These are phyloP conservation scores for Bombus balteatus DNA, from an alignment of 1,140 invertebrate genomes.

Conservation along the genomic window DNA sequence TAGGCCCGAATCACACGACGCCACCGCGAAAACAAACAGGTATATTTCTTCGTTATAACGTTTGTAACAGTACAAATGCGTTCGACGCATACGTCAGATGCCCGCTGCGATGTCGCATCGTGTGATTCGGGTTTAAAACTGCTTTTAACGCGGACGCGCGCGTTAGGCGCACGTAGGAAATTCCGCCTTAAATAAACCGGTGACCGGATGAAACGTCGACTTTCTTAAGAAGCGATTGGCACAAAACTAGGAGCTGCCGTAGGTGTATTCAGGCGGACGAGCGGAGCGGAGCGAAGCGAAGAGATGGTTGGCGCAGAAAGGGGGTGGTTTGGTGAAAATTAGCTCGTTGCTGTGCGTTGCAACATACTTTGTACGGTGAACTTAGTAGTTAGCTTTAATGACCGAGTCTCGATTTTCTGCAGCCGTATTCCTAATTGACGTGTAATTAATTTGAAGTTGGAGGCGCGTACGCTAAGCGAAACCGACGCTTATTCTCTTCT, in stretches of 20 bases:
- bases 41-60: too few species aligned
- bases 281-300: background rate
- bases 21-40: too few species aligned
- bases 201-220: conserved; percentile 3
- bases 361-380: conserved; percentile 39
- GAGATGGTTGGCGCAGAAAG: background rate
- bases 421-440: conserved; percentile 54
- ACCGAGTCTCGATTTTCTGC: conserved; percentile 44
- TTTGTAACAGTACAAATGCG: too few species aligned
- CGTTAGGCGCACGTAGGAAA: background rate
- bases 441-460: conserved; percentile 52
- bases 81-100: too few species aligned
- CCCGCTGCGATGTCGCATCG: too few species aligned
- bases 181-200: background rate
- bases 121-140: too few species aligned
- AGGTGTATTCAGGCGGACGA: background rate
- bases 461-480: conserved; percentile 8
- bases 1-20: too few species aligned
- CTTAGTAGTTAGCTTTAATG: conserved; percentile 45
- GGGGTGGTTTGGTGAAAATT: conserved; percentile 28
- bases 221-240: background rate
- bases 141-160: too few species aligned
- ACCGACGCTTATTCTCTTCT: conserved; percentile 18
- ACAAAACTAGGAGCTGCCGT: background rate
- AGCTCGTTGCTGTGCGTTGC: conserved; percentile 30